These are phyloP conservation scores for Synanthedon formicaeformis DNA, from an alignment of 2,888 invertebrate species.

Conservation along the genomic window DNA sequence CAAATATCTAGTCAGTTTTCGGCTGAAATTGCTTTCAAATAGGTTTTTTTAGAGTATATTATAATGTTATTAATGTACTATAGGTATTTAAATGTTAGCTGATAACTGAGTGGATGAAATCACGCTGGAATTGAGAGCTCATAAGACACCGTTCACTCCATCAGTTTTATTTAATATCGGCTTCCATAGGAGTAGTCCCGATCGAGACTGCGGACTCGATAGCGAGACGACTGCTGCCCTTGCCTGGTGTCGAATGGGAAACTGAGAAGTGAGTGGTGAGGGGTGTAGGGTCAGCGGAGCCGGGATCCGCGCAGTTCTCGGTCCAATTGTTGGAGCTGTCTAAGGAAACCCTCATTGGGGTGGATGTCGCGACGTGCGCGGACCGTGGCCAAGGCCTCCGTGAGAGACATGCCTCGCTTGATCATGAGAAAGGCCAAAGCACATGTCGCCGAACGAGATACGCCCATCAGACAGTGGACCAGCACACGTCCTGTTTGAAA, in stretches of 20 bases:
- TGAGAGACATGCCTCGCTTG: constrained; percentile 78
- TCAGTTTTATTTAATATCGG: not conserved
- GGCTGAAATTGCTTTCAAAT: too few species aligned
- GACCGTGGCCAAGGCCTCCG: constrained; percentile 79
- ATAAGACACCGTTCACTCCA: too few species aligned
- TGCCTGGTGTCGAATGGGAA: constrained; percentile 25
- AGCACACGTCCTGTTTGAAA: constrained; percentile 76
- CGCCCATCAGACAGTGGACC: constrained; percentile 85
- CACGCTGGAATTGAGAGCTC: too few species aligned
- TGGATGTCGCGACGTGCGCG: constrained; percentile 79
- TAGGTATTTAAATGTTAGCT: too few species aligned
- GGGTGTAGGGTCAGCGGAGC: constrained; percentile 54
- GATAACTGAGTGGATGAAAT: too few species aligned
- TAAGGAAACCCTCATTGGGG: constrained; percentile 85
- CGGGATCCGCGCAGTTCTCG: constrained; percentile 69
- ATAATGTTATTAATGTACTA: too few species aligned
- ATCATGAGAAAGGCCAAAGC: constrained; percentile 87
- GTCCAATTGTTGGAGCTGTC: constrained; percentile 79
- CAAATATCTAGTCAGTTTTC: too few species aligned
- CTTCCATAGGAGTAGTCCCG: constrained; percentile 27
- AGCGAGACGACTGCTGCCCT: constrained; percentile 13
- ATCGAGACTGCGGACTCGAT: constrained; percentile 48
- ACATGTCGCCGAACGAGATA: constrained; percentile 85
- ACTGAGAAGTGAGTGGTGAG: constrained; percentile 30
- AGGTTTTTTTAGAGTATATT: too few species aligned